Evolutionary conservation across 1,140 invertebrate genomes (phyloP).

Genomic region (Diplogasteroides magnus): DNA sequence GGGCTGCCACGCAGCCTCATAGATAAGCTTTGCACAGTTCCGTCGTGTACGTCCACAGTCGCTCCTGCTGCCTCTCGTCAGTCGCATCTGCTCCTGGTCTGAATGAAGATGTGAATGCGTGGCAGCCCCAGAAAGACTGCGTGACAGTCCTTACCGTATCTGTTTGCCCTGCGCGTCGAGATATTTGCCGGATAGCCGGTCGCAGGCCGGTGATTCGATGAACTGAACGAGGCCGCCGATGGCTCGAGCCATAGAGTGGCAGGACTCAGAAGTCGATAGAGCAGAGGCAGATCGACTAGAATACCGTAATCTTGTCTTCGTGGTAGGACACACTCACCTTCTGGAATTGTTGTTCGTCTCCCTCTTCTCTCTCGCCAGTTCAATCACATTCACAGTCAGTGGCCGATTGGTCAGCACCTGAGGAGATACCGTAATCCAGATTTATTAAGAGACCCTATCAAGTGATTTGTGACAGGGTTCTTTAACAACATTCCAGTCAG

Average conservation of each 20-base stretch:
- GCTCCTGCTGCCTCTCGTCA: slow-evolving; percentile 35
- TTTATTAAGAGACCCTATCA: slow-evolving; percentile 2
- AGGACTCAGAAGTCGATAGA: slow-evolving; percentile 29
- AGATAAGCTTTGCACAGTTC: slow-evolving; percentile 26
- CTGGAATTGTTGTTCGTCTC: slow-evolving; percentile 31
- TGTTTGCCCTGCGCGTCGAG: slow-evolving; percentile 32
- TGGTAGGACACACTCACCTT: slow-evolving; percentile 2
- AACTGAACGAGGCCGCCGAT: slow-evolving; percentile 23
- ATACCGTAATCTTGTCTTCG: neutral
- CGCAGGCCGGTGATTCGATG: slow-evolving; percentile 22
- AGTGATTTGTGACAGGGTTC: neutral
- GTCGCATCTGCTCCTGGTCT: slow-evolving; percentile 31
- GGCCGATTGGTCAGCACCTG: slow-evolving; percentile 12
- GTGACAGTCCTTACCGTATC: slow-evolving; percentile 14
- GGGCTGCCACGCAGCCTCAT: neutral
- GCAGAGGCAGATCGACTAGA: slow-evolving; percentile 24
- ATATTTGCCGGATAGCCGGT: slow-evolving; percentile 33
- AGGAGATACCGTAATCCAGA: slow-evolving; percentile 22
- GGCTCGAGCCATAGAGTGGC: slow-evolving; percentile 26
- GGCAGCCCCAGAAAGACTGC: neutral
- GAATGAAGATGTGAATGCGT: slow-evolving; percentile 3
- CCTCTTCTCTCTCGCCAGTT: slow-evolving; percentile 30
- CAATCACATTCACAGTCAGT: slow-evolving; percentile 31
- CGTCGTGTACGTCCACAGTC: slow-evolving; percentile 28
- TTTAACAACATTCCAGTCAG: no score